These are phyloP conservation scores for Nephrotoma appendiculata DNA, from an alignment of 2,888 invertebrate genomes.

Conservation along the genomic window DNA sequence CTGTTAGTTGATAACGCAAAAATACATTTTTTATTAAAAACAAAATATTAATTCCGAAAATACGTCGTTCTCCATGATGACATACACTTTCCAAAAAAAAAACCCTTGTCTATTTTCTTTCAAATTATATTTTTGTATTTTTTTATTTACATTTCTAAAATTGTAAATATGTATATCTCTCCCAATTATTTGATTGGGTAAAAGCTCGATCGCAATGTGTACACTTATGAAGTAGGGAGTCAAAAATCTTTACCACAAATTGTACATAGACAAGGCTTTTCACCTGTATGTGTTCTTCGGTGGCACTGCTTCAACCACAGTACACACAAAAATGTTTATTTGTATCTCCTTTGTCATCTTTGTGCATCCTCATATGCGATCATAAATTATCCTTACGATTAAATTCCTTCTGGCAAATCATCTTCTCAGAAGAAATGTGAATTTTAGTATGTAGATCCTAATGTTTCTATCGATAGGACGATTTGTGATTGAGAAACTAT, in stretches of 20 bases:
- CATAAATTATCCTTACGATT: conserved; percentile 43
- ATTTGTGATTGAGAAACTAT: conserved; percentile 24
- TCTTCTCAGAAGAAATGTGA: conserved; percentile 40
- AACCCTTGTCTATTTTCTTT: too few species aligned
- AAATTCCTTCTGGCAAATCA: conserved; percentile 42
- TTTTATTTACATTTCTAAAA: not conserved
- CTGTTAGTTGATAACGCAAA: too few species aligned
- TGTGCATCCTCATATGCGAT: conserved; percentile 41
- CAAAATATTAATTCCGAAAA: too few species aligned
- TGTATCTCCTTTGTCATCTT: conserved; percentile 24
- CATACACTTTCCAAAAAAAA: too few species aligned
- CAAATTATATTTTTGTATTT: not conserved
- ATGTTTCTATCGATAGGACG: conserved; percentile 48
- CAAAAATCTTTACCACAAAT: conserved; percentile 26
- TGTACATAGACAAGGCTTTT: conserved; percentile 39
- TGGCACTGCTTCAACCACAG: conserved; percentile 45
- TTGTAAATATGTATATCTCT: conserved; percentile 31
- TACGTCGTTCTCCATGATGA: too few species aligned
- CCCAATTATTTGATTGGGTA: conserved; percentile 57
- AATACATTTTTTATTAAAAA: too few species aligned
- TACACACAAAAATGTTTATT: conserved; percentile 39
- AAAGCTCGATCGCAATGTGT: conserved; percentile 38
- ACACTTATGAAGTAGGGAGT: too few species aligned
- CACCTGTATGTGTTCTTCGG: conserved; percentile 44
- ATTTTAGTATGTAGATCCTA: conserved; percentile 47